Evolutionary conservation across 2,113 vertebrate genomes (phyloP).

Genomic region (Notarius lentiginosus): DNA sequence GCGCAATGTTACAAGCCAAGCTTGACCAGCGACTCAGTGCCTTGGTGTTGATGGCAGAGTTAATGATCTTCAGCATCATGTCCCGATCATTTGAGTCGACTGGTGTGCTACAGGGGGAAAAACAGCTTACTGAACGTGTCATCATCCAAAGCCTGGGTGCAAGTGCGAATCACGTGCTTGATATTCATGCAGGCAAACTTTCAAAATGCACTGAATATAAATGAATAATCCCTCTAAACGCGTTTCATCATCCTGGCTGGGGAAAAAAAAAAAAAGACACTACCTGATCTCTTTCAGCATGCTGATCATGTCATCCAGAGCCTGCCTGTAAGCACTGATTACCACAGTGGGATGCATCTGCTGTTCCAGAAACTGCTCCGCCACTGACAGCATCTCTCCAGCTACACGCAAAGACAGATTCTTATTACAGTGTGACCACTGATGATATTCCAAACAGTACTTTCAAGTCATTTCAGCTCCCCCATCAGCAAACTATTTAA

Average conservation of each 20-base stretch:
- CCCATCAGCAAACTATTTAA: background rate
- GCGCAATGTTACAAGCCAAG: conserved; percentile 83
- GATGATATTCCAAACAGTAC: background rate
- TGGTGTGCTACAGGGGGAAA: conserved; percentile 70
- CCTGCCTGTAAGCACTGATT: conserved; percentile 86
- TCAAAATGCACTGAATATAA: background rate
- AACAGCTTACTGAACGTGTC: conserved; percentile 49
- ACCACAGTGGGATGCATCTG: conserved; percentile 96
- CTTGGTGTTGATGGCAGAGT: conserved; percentile 87
- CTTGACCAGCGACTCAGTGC: conserved; percentile 80
- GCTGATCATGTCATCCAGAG: conserved; percentile 82
- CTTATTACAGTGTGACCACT: background rate
- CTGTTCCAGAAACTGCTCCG: conserved; percentile 94
- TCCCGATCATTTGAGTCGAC: conserved; percentile 85
- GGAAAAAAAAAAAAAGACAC: background rate
- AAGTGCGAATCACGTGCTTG: background rate
- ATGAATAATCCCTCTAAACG: background rate
- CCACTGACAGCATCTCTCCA: conserved; percentile 94
- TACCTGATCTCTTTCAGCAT: conserved; percentile 66
- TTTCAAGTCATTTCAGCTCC: background rate
- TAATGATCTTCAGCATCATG: conserved; percentile 92
- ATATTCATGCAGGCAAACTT: background rate
- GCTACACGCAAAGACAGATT: conserved; percentile 68
- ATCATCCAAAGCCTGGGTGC: background rate
- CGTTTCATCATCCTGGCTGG: background rate